Conservation (phyloP, 2,113 vertebrate genomes). For the Megalops atlanticus region DNA sequence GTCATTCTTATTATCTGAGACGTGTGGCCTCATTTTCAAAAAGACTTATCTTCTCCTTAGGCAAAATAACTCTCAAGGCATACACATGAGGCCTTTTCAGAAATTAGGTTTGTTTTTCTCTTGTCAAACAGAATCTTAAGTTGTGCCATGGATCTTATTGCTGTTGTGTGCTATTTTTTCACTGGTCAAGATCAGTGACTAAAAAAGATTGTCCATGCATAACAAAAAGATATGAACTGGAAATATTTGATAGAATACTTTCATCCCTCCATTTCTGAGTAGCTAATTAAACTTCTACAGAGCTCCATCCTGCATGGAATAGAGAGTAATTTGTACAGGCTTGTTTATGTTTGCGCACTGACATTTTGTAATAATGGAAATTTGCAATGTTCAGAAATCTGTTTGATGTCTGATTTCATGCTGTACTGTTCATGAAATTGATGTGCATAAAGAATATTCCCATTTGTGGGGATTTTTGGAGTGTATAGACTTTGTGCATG, state of each 20-base stretch:
- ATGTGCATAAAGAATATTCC: neutral
- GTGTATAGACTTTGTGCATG: neutral
- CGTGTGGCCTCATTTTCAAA: neutral
- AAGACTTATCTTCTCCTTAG: neutral
- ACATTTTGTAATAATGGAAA: neutral
- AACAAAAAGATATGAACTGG: too few species aligned
- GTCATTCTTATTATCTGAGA: neutral
- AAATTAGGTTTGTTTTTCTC: neutral
- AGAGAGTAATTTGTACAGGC: neutral
- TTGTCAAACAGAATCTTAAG: neutral
- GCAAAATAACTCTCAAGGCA: neutral
- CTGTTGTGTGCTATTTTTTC: neutral
- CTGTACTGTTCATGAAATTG: neutral
- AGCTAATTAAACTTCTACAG: neutral
- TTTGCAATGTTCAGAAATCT: neutral
- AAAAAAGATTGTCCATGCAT: neutral
- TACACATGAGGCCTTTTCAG: neutral
- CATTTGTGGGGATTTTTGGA: neutral
- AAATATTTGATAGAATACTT: too few species aligned
- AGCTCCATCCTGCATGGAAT: neutral
- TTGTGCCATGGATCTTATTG: neutral
- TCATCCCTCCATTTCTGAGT: too few species aligned
- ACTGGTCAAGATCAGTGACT: neutral
- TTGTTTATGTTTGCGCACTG: neutral
- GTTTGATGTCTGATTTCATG: neutral